These are phyloP conservation scores for Porites evermanni DNA, from an alignment of 92 coral and sea anemone genomes.

Conservation along the genomic window DNA sequence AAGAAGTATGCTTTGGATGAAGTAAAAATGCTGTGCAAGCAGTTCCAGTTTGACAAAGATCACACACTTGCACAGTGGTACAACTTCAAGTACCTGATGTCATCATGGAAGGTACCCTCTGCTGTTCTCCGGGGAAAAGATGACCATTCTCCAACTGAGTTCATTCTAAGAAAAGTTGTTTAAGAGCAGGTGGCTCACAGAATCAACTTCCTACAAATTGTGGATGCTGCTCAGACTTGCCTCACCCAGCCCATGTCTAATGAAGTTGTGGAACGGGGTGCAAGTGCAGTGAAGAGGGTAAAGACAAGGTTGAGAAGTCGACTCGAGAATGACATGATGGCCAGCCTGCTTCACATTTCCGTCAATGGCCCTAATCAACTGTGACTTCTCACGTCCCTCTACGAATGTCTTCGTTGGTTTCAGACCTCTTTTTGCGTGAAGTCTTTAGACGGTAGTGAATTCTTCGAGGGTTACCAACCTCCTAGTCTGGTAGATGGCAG, in stretches of 20 bases:
- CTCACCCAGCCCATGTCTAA: conserved; percentile 55
- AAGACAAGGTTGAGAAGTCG: conserved; percentile 39
- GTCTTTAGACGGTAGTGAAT: too few relatives aligned
- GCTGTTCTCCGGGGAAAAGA: conserved; percentile 28
- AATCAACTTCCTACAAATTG: conserved; percentile 37
- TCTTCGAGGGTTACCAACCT: too few relatives aligned
- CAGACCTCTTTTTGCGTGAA: too few relatives aligned
- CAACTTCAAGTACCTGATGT: conserved; percentile 33
- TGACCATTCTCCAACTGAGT: conserved; percentile 44
- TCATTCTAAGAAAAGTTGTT: conserved; percentile 38
- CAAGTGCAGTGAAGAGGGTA: conserved; percentile 36
- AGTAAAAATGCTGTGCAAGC: conserved; percentile 1
- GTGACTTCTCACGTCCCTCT: too few relatives aligned
- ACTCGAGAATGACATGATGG: conserved; percentile 52
- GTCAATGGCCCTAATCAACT: conserved; percentile 42
- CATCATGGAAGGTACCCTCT: conserved; percentile 35
- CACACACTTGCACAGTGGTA: conserved; percentile 49
- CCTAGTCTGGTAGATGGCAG: too few relatives aligned
- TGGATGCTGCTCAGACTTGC: conserved; percentile 58
- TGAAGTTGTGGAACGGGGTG: conserved; percentile 49
- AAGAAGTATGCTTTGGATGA: conserved; percentile 4
- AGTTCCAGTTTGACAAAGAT: conserved; percentile 20
- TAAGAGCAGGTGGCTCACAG: conserved; percentile 41
- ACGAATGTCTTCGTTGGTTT: too few relatives aligned
- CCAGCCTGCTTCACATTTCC: conserved; percentile 31